Evolutionary conservation across 2,888 invertebrate species (phyloP), one percentile per base, ranked within the genome.

Genomic region (Thecocarcelia acutangulata): DNA sequence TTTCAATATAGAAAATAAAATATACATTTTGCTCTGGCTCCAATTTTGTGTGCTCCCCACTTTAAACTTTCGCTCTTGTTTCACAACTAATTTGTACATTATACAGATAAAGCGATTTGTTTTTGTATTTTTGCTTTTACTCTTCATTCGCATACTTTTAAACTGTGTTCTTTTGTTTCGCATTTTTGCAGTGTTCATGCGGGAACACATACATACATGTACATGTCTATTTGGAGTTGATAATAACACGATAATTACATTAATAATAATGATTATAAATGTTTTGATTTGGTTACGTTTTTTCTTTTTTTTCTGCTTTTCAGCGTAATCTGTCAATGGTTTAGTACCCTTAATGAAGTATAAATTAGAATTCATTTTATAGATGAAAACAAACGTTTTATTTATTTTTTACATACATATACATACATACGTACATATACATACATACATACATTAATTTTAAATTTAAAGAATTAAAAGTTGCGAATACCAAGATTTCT

Each of bases 111-210:
- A 58, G 15, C 59, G 37, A 13, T 42, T 70, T 77, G 56, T 64
- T 77, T 77, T 70, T 70, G 70, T 77, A 48, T 17, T 50, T 76
- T 33, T 70, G 56, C 42, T 78, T 70, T 70, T 33, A 33, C 13
- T 17, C 17, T 15, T 50, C 42, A 15, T 78, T 70, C 58, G 42
- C 63, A 42, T 17, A 5, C 17, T 61, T 78, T n/a, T 79, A 72
- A 70, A 77, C 75, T 63, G 54, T 66, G 61, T 54, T 63, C 19
- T 44, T 63, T 69, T 73, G 58, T 11, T 63, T 69, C 69, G 58
- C 9, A 75, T 76, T 73, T 61, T 83, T 77, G 64, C 79, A 79
- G 54, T 64, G 66, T 40, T 69, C 72, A 72, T 68, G 68, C 79
- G 68, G 58, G 50, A 33, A 78, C 33, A 58, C 56, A 6, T 28